Evolutionary conservation across 2,797 vertebrate genomes (phyloP), one percentile per base, ranked within the genome.

Genomic region (Peromyscus attwateri): DNA sequence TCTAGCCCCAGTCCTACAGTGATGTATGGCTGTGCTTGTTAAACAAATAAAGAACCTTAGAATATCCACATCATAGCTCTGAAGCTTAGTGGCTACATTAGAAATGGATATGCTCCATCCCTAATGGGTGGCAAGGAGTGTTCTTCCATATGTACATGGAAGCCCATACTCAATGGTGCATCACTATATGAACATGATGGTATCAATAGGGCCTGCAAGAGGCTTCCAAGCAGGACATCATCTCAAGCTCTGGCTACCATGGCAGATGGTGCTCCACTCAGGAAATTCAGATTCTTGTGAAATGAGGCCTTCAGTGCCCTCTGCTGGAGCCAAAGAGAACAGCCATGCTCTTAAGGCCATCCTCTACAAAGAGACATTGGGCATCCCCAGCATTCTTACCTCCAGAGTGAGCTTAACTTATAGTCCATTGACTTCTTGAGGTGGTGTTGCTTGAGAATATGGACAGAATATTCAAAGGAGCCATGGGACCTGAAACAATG

Each of bases 311-410:
- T 11, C 34, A 83, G 88, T 37, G 68, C 93, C 96, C 95, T 96
- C 95, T 97, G 88, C 94, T 94, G 95, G 95, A 93, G n/a, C 27
- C 14, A 40, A 16, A 79, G 11, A 43, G 83, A 80, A 60, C 4
- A 25, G 5, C 62, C 68, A 82, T 31, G 10, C 8, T 7, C 25
- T 12, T 6, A 66, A 49, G 70, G n/a, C 49, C 23, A 70, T 10
- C 6, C 6, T 70, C 62, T 6, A 6, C 14, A 91, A 62, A 82
- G 4, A n/a, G 25, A 5, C 12, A 9, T 55, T 21, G 49, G 70
- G 73, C 25, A 55, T 13, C 4, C 11, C 73, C 62, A 25, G 66
- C 7, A 9, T 46, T 85, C 76, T 71, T 46, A 23, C 7, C n/a
- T 37, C 34, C 12, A 7, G 0, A 25, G 14, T 8, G 23, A 11